These are phyloP conservation scores for Andrena trimmerana DNA, from an alignment of 2,888 invertebrate species.

Conservation along the genomic window DNA sequence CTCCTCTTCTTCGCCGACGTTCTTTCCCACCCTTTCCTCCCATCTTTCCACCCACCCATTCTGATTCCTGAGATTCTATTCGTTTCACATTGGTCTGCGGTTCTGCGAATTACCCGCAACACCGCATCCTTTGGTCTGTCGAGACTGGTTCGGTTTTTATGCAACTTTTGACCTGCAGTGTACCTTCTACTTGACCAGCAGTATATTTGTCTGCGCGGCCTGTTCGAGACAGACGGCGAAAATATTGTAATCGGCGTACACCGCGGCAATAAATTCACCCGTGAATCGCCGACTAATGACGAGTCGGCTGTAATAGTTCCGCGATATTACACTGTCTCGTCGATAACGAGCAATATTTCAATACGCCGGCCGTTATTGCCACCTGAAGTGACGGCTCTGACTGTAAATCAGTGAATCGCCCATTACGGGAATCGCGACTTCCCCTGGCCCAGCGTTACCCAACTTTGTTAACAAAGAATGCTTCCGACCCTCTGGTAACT, in stretches of 20 bases:
- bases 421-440: slow-evolving; percentile 46
- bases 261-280: slow-evolving; percentile 61
- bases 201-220: neutral
- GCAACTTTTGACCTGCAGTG: neutral
- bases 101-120: no score
- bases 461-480: slow-evolving; percentile 10
- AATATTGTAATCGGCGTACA: slow-evolving; percentile 60
- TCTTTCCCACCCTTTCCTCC: neutral
- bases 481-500: neutral
- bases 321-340: slow-evolving; percentile 68
- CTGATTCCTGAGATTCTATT: neutral
- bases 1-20: neutral
- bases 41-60: slow-evolving; percentile 3
- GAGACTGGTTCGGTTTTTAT: no score
- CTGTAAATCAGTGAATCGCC: slow-evolving; percentile 52
- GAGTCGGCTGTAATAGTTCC: slow-evolving; percentile 65
- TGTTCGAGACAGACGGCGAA: slow-evolving; percentile 31
- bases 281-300: slow-evolving; percentile 65
- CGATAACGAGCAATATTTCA: slow-evolving; percentile 72
- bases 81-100: no score
- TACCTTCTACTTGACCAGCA: neutral
- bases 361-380: slow-evolving; percentile 62
- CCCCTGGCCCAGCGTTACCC: neutral
- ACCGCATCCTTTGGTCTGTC: no score
- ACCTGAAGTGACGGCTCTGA: slow-evolving; percentile 55